Evolutionary conservation across 2,888 invertebrate species (phyloP), one percentile per base, ranked within the genome.

Genomic region (Drosophila melanocephala): DNA sequence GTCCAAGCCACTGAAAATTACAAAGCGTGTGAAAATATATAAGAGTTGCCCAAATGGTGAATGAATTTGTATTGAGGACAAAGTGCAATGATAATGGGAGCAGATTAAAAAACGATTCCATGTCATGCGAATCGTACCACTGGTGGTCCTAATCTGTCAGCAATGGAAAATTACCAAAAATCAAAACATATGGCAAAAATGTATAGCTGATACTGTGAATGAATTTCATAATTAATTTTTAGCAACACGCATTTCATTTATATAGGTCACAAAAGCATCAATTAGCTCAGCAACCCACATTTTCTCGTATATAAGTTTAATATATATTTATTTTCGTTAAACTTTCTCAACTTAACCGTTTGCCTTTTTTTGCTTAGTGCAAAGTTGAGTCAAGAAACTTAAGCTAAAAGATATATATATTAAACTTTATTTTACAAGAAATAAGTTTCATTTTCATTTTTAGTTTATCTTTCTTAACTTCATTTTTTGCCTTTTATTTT

Each of bases 1-100:
- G 93, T 98, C 98, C 86, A 98, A 94, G 51, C 98, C 98, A 77
- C 97, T 97, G 94, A 1, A 81, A 72, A 35, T 26, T 10, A 1
- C 16, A 26, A 26, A 47, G 26, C 16, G 16, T 16, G 16, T 16
- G 5, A 35, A 19, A 5, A 44, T 12, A 44, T 5, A 44, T 6
- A 12, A 12, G 10, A 5, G 5, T 5, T 5, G 44, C 5, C 22
- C 12, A 44, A 44, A 44, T 22, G 2, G 12, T 3, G 12, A 55
- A 53, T 22, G 3, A 16, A 28, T 37, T 26, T 2, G 16, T 39
- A 7, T 39, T 30, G 26, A 37, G 19, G 19, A 37, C 55, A 35
- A 16, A 55, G 26, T 22, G 9, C 30, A 28, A 52, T 33, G 30
- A 75, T 62, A 57, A 58, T n/a, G 33, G 12, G 1, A 26, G 16